phyloP scores from a whole-genome alignment of 1,140 invertebrate species.

The Drosophila oshimai region DNA sequence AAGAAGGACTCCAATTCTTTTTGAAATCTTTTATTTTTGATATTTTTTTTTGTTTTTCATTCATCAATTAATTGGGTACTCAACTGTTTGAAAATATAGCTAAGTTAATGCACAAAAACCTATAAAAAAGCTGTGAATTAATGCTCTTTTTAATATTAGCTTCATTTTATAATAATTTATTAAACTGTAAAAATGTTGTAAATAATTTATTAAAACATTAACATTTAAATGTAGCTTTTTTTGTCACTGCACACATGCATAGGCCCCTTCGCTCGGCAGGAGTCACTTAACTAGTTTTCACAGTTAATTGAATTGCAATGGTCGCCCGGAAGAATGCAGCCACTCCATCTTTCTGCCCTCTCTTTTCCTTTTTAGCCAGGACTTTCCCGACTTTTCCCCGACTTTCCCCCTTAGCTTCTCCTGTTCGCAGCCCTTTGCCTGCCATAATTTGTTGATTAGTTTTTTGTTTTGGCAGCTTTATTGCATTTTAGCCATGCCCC shows the following conservation, averaged over 20 bases:
- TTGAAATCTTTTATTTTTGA: too few relatives aligned
- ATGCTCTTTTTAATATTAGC: too few relatives aligned
- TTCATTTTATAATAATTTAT: too few relatives aligned
- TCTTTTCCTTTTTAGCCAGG: background rate
- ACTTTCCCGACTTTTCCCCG: background rate
- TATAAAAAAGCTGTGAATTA: too few relatives aligned
- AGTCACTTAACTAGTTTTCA: conserved; percentile 79
- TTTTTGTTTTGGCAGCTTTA: conserved; percentile 35
- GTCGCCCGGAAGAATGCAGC: conserved; percentile 26
- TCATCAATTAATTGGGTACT: too few relatives aligned
- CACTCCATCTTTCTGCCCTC: background rate
- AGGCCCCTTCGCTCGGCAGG: conserved; percentile 2
- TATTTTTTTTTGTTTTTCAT: too few relatives aligned
- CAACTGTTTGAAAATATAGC: too few relatives aligned
- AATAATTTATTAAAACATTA: too few relatives aligned
- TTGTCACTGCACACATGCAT: conserved; percentile 5
- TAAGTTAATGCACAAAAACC: too few relatives aligned
- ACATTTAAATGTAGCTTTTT: background rate
- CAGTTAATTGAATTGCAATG: conserved; percentile 78
- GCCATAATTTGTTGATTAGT: conserved; percentile 53
- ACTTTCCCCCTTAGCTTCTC: background rate
- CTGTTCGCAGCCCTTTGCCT: conserved; percentile 19
- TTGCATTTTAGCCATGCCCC: conserved; percentile 18
- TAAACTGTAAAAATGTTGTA: too few relatives aligned
- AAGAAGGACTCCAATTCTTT: too few relatives aligned